A percentile compares a stretch with the other conserved stretches of the same genome.
These are phyloP conservation scores for Parotia lawesii DNA, from an alignment of 2,113 vertebrate species.

Conservation along the genomic window DNA sequence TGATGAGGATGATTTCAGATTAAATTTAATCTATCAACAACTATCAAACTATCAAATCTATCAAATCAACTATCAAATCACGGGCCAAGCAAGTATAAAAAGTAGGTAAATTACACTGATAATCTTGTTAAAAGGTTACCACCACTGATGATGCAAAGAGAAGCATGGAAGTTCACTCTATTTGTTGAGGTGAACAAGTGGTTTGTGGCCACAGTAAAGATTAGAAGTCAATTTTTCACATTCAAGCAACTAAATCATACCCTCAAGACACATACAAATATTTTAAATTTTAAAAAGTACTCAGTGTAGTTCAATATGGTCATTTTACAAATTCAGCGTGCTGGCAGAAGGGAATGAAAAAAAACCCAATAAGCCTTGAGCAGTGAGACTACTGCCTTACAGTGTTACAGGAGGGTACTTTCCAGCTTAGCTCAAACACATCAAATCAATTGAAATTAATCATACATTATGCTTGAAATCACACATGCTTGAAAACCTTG, in stretches of 20 bases:
- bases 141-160: background rate
- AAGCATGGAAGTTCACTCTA: background rate
- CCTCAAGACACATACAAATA: background rate
- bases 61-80: background rate
- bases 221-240: background rate
- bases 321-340: background rate
- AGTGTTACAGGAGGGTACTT: background rate
- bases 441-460: conserved; percentile 21
- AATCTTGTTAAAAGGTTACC: background rate
- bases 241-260: background rate
- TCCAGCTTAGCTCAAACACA: conserved; percentile 38
- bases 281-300: background rate
- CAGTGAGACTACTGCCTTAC: background rate
- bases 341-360: background rate
- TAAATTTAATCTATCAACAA: background rate
- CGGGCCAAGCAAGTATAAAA: background rate
- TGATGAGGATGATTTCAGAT: background rate
- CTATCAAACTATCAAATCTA: too few species aligned
- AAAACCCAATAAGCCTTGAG: background rate
- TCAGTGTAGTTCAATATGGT: background rate
- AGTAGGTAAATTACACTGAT: background rate
- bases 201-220: background rate
- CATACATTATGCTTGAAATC: background rate
- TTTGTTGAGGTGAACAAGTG: background rate
- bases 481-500: background rate